Evolutionary conservation across 2,113 vertebrate species (phyloP), one percentile per base, ranked within the genome.

Genomic region (Xiphophorus maculatus): DNA sequence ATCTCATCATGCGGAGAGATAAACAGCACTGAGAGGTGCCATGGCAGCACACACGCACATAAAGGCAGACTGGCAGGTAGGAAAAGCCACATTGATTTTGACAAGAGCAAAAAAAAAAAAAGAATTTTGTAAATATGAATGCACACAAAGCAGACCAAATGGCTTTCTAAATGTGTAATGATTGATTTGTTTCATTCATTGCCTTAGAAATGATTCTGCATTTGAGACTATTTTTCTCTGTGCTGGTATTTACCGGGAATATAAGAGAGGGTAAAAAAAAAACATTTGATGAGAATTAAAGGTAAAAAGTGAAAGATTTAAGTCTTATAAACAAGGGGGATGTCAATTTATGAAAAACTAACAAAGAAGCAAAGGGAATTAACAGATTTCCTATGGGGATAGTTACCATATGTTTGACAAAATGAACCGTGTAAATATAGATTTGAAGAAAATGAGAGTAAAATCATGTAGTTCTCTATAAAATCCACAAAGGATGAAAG

Each of bases 1-100:
- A 92, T 90, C 85, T 84, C 85, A 93, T 92, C 87, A 90, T 70
- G 73, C 63, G 66, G 37, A 81, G 63, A 83, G 69, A 85, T 86
- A 89, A 85, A 80, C 81, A 76, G 67, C 51, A 22, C 69, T 76
- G 81, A 82, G 77, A 86, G 70, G 73, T 89, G 84, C 82, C 71
- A 58, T 72, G 48, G 72, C 78, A 72, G 74, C 80, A 88, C 68
- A 78, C 73, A 82, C 14, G 63, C 74, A 73, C 71, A 73, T 75
- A 73, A 82, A 83, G 80, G 76, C 62, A 72, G 64, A 72, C 51
- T 10, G 69, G 60, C 4, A 67, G 80, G 83, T 58, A 79, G 77
- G 83, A 84, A 58, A 87, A 85, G 82, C 76, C 67, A 79, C 91
- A 93, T 93, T 90, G 92, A 93, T 94, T 92, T 89, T 67, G 82